A percentile compares a stretch with the other conserved stretches of the same genome.
Conservation (phyloP, 2,113 vertebrate species). For the Oceanodroma tethys region DNA sequence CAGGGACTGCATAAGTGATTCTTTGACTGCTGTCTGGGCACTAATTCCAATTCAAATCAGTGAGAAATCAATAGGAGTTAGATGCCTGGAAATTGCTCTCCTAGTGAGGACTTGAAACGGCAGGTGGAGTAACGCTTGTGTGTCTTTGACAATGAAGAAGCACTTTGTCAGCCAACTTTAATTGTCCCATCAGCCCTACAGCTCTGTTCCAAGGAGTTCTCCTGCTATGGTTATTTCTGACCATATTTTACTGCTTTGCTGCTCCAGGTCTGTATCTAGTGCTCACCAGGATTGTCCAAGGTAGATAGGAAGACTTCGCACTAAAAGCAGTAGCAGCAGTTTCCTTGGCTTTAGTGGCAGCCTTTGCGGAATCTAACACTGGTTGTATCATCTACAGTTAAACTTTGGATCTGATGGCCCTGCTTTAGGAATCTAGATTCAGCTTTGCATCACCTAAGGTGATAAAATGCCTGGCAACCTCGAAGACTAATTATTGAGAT, state of each 20-base stretch:
- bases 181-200: background rate
- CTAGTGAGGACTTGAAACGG: background rate
- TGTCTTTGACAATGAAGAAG: background rate
- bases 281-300: background rate
- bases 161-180: background rate
- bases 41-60: background rate
- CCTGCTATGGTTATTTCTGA: background rate
- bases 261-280: background rate
- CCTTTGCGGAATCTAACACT: background rate
- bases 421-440: conserved; percentile 31
- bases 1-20: background rate
- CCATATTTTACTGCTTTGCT: background rate
- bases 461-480: conserved; percentile 17
- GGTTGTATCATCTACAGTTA: background rate
- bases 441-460: conserved; percentile 57
- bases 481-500: conserved; percentile 57
- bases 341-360: background rate
- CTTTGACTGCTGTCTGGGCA: background rate
- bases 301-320: background rate
- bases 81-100: background rate
- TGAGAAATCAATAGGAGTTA: background rate
- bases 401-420: background rate
- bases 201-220: background rate
- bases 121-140: background rate
- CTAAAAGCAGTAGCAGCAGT: background rate